Conservation (phyloP, 2,888 invertebrate species). For the Microchrysa polita region DNA sequence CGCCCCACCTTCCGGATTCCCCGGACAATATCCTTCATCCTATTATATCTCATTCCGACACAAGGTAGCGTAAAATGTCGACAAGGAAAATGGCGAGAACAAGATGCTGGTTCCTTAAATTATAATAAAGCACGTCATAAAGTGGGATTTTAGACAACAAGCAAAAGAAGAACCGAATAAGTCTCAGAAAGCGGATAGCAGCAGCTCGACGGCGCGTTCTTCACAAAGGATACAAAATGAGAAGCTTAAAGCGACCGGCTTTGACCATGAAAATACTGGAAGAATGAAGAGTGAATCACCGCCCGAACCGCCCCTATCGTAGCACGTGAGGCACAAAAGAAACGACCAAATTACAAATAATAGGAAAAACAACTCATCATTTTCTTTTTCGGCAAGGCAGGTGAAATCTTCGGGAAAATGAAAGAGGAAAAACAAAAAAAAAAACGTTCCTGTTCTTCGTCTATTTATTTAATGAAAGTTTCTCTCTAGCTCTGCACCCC, state of each 20-base stretch:
- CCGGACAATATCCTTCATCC: neutral
- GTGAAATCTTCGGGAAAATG: neutral
- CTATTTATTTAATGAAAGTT: neutral
- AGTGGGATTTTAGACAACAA: conserved; percentile 25
- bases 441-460: neutral
- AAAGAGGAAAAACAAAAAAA: neutral
- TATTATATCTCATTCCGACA: too few relatives aligned
- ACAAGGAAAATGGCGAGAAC: neutral
- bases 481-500: neutral
- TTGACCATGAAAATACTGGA: too few relatives aligned
- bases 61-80: too few relatives aligned
- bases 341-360: too few relatives aligned
- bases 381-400: neutral
- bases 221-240: too few relatives aligned
- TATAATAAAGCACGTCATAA: conserved; percentile 31
- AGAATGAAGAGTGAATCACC: too few relatives aligned
- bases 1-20: neutral
- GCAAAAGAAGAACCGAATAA: too few relatives aligned
- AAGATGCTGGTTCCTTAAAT: conserved; percentile 30
- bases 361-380: too few relatives aligned
- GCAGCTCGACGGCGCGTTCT: neutral
- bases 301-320: too few relatives aligned
- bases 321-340: too few relatives aligned
- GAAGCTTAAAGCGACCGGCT: too few relatives aligned
- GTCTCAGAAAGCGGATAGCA: neutral